Conservation (phyloP, 1,140 invertebrate species). For the Limonius californicus region DNA sequence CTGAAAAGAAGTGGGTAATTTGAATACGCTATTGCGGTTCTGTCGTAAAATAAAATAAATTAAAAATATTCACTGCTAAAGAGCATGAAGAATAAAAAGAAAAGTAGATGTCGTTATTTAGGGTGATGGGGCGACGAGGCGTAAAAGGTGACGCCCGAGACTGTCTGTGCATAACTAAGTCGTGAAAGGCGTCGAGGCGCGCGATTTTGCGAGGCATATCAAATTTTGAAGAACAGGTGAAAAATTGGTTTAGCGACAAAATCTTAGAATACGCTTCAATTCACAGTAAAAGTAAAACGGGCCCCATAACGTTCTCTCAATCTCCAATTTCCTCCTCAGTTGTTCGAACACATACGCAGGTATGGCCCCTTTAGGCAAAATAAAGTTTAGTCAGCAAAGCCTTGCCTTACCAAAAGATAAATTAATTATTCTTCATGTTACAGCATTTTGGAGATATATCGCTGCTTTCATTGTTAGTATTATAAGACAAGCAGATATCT, state of each 20-base stretch:
- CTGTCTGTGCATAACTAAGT: slow-evolving; percentile 39
- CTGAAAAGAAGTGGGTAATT: too few relatives aligned
- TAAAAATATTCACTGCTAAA: neutral
- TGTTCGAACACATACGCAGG: neutral
- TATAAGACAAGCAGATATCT: too few relatives aligned
- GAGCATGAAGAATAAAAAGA: slow-evolving; percentile 32
- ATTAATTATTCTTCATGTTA: too few relatives aligned
- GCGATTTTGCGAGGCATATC: slow-evolving; percentile 28
- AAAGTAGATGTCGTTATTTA: slow-evolving; percentile 38
- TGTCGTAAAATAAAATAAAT: too few relatives aligned
- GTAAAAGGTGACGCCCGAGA: slow-evolving; percentile 37
- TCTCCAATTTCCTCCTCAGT: slow-evolving; percentile 5
- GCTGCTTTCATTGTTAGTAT: too few relatives aligned
- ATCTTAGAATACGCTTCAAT: slow-evolving; percentile 8
- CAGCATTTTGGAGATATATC: too few relatives aligned
- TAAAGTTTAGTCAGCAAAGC: too few relatives aligned
- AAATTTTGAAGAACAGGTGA: slow-evolving; percentile 35
- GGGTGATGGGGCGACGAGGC: slow-evolving; percentile 34
- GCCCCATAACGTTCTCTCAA: neutral
- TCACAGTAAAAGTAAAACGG: slow-evolving; percentile 12
- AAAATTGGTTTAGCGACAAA: slow-evolving; percentile 34
- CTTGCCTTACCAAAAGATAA: too few relatives aligned
- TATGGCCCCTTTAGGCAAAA: too few relatives aligned
- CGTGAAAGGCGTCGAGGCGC: slow-evolving; percentile 27
- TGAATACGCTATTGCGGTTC: too few relatives aligned